These are phyloP conservation scores for Cartodere bifasciata DNA, from an alignment of 2,888 invertebrate species.

Conservation along the genomic window DNA sequence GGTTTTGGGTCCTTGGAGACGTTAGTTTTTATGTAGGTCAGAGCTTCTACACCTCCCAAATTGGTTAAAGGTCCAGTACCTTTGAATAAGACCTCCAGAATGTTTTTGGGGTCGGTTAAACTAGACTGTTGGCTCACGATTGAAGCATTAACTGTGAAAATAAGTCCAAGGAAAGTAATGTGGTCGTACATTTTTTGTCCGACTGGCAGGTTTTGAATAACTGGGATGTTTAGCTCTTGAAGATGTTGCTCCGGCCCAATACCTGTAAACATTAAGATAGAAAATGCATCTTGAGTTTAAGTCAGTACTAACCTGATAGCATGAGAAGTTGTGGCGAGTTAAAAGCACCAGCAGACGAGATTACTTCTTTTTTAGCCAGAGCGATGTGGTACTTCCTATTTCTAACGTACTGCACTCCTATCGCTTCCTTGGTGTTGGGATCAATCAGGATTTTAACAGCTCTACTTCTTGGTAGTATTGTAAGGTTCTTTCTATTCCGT, in stretches of 20 bases:
- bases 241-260: constrained; percentile 48
- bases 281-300: no score
- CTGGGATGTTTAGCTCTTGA: constrained; percentile 24
- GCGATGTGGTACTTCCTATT: neutral
- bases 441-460: constrained; percentile 43
- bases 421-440: constrained; percentile 25
- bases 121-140: neutral
- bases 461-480: constrained; percentile 37
- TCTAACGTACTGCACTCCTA: constrained; percentile 26
- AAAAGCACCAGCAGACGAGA: neutral
- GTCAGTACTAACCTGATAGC: no score
- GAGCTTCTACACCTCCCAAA: constrained; percentile 41
- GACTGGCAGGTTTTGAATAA: constrained; percentile 8
- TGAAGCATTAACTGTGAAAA: neutral
- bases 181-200: constrained; percentile 10
- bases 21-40: constrained; percentile 38
- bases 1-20: constrained; percentile 23
- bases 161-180: neutral
- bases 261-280: constrained; percentile 58
- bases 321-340: neutral
- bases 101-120: neutral
- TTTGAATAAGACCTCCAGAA: neutral
- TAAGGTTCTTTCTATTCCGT: constrained; percentile 40
- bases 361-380: neutral
- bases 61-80: constrained; percentile 40